These are phyloP conservation scores for Temnothorax longispinosus DNA, from an alignment of 1,140 invertebrate species.

Conservation along the genomic window DNA sequence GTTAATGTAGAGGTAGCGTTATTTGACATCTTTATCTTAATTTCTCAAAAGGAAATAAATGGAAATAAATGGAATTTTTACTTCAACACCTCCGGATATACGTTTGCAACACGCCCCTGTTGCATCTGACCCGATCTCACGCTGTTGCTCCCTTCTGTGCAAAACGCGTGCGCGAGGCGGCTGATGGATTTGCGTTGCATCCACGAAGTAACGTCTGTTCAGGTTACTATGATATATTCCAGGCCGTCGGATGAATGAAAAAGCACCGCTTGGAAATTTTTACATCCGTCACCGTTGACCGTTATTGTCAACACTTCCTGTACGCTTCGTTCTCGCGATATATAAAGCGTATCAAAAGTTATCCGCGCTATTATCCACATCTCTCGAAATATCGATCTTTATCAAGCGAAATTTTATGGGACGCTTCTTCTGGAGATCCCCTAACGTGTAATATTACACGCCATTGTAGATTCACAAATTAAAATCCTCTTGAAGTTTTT, in stretches of 20 bases:
- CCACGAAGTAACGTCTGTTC: slow-evolving; percentile 42
- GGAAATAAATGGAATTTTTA: not conserved
- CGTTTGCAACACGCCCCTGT: slow-evolving; percentile 7
- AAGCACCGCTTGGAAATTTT: slow-evolving; percentile 39
- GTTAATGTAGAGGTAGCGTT: not conserved
- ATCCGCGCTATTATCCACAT: not conserved
- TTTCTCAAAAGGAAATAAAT: not conserved
- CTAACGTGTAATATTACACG: not conserved
- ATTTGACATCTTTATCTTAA: not conserved
- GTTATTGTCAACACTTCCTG: slow-evolving; percentile 21
- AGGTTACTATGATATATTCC: slow-evolving; percentile 28
- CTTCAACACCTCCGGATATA: not conserved
- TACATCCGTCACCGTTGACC: not conserved
- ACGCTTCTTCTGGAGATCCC: not conserved
- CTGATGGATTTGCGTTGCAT: slow-evolving; percentile 1
- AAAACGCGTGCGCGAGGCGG: slow-evolving; percentile 11
- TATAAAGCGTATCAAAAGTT: not conserved
- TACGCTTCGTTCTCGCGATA: not conserved
- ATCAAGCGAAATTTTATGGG: not conserved
- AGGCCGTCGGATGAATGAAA: slow-evolving; percentile 21
- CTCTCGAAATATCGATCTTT: not conserved
- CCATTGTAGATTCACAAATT: not conserved
- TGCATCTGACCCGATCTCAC: slow-evolving; percentile 20
- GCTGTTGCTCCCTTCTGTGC: slow-evolving; percentile 10
- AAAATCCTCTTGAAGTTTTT: not conserved